A percentile compares a stretch with the other conserved stretches of the same genome.
These are phyloP conservation scores for Mustelus asterias DNA, from an alignment of 2,113 vertebrate species.

Conservation along the genomic window DNA sequence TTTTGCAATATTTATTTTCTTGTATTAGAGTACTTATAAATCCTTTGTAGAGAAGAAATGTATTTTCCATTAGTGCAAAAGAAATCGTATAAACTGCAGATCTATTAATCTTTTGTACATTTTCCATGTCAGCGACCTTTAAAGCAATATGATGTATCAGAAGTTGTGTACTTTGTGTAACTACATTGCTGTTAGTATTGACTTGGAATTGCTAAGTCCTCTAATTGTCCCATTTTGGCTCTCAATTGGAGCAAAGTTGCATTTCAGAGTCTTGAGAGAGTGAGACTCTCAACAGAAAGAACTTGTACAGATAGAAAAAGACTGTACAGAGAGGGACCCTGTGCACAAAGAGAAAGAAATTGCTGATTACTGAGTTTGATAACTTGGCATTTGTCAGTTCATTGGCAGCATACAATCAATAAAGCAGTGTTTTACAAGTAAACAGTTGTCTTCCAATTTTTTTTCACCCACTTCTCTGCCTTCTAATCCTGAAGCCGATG, in stretches of 20 bases:
- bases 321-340: constrained; percentile 45
- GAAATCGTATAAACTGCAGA: constrained; percentile 47
- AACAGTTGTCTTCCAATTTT: background rate
- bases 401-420: constrained; percentile 92
- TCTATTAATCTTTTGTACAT: constrained; percentile 99
- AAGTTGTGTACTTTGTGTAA: constrained; percentile 64
- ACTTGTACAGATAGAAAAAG: constrained; percentile 61
- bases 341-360: constrained; percentile 29
- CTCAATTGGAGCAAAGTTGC: constrained; percentile 29
- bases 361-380: constrained; percentile 40
- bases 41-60: constrained; percentile 97
- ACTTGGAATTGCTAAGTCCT: constrained; percentile 76
- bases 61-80: constrained; percentile 99
- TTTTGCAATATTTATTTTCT: constrained; percentile 99
- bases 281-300: constrained; percentile 53
- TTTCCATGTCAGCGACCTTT: constrained; percentile 88
- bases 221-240: constrained; percentile 55
- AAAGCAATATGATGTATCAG: constrained; percentile 92
- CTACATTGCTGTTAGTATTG: constrained; percentile 87
- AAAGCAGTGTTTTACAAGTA: constrained; percentile 83
- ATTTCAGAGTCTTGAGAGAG: constrained; percentile 24
- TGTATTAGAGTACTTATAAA: constrained; percentile 79
- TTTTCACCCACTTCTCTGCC: background rate
- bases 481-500: background rate
- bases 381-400: constrained; percentile 71